These are phyloP conservation scores for Xenops minutus DNA, from an alignment of 2,797 vertebrate species.

Conservation along the genomic window DNA sequence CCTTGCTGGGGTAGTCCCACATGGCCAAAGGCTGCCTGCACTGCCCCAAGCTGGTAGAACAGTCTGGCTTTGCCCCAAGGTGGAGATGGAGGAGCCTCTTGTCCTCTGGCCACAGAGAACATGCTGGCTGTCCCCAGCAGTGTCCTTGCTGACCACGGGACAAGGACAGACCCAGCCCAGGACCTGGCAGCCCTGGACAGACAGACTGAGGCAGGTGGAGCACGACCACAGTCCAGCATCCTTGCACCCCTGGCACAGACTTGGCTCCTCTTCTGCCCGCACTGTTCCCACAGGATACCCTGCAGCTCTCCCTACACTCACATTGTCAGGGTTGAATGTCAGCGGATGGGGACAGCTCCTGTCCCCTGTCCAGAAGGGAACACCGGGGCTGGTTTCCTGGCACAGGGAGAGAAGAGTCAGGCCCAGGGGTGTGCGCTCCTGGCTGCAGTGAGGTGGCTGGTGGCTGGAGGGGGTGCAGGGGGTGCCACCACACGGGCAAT, in stretches of 20 bases:
- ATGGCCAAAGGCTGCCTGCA: not conserved
- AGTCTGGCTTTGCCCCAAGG: not conserved
- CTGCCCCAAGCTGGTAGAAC: not conserved
- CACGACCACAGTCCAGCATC: not conserved
- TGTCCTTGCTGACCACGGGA: not conserved
- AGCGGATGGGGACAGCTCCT: slow-evolving; percentile 85
- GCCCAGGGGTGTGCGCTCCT: accelerated
- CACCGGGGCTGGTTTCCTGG: slow-evolving; percentile 79
- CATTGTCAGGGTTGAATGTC: slow-evolving; percentile 81
- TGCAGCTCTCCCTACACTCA: slow-evolving; percentile 69
- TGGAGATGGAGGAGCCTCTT: not conserved
- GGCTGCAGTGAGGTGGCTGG: accelerated
- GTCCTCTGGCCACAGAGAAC: not conserved
- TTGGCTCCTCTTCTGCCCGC: not conserved
- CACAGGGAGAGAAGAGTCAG: slow-evolving; percentile 17
- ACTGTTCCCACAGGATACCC: accelerated
- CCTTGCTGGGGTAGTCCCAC: not conserved
- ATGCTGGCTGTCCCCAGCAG: not conserved
- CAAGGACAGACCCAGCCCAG: not conserved
- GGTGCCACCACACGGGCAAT: accelerated
- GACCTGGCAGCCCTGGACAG: not conserved
- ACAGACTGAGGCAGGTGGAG: not conserved
- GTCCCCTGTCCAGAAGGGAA: slow-evolving; percentile 85
- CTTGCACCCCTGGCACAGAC: not conserved
- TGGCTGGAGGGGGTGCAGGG: accelerated